Percentiles rank a stretch among this genome's conserved stretches.
Evolutionary conservation across 2,797 vertebrate species (phyloP).

Genomic region (Sternotherus odoratus): DNA sequence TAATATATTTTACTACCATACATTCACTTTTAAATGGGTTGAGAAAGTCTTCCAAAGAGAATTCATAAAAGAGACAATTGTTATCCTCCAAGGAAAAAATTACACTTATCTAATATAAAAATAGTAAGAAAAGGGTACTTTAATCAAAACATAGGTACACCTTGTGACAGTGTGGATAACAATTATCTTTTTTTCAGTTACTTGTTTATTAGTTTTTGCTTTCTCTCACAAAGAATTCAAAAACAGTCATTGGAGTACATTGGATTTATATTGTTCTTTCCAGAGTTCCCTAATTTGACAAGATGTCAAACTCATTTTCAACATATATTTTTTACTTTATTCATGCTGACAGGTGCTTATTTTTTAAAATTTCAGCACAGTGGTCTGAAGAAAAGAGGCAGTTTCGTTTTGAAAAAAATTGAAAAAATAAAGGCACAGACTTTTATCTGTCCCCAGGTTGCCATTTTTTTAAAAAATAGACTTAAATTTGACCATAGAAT

Average conservation of each 20-base stretch:
- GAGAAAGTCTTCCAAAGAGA: constrained; percentile 29
- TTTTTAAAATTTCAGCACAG: background rate
- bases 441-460: background rate
- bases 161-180: constrained; percentile 62
- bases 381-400: background rate
- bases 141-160: constrained; percentile 37
- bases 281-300: background rate
- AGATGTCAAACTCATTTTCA: background rate
- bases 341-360: background rate
- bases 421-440: background rate
- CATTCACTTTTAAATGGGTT: background rate
- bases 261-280: background rate
- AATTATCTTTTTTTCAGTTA: constrained; percentile 44
- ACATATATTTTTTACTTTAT: background rate
- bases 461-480: background rate
- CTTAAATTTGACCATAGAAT: background rate
- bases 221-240: constrained; percentile 44
- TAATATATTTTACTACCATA: background rate
- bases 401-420: background rate
- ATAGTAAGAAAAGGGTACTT: constrained; percentile 39
- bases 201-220: constrained; percentile 25
- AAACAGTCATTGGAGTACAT: background rate
- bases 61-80: constrained; percentile 6
- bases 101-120: background rate
- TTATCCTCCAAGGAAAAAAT: background rate